Base-by-base conservation (phyloP, 2,113 vertebrate genomes). In the Pandion haliaetus region DNA sequence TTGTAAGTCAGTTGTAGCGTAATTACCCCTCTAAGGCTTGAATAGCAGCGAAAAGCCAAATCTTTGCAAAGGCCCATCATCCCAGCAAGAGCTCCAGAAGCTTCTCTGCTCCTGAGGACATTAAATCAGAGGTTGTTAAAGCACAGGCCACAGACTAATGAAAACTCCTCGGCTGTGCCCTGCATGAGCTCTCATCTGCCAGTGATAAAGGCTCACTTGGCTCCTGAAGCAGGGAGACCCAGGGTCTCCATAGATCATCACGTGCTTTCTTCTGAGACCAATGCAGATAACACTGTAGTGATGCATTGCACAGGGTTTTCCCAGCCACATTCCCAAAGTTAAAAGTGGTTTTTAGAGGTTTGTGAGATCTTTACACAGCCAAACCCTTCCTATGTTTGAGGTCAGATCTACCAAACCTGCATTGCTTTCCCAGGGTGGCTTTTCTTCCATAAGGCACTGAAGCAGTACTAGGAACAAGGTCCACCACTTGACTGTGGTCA, bases 1-100 rank as follows among this genome's bases (percentile, higher is more conserved):
- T 81, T 90, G 47, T 95, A 66, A 97, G 86, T 93, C 82, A 81
- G 42, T 86, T 90, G 71, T 36, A 94, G 79, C 82, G 90, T 95
- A 97, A 97, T 95, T 93, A 96, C 79, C 74, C 89, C 96, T 96
- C 79, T 58, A 88, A 97, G 91, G 84, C 82, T 93, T 59, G 55
- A 95, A 83, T 8, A 67, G 54, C 42, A 77, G 67, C 1, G 5
- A 91, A 90, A 55, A 86, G 59, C 29, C 54, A 87, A 59, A 85
- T 61, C 78, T 94, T 44, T 71, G 47, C 84, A 81, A 91, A 83
- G 78, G 42, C 54, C 67, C 67, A 58, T 67, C 67, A 38, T 58
- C 67, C 82, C 85, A 83, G 67, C 61, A 92, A 88, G 74, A 92
- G 54, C 63, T 94, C 50, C 88, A 62, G 71, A 42, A 87, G 28